Evolutionary conservation across 2,888 invertebrate genomes (phyloP), one percentile per base, ranked within the genome.

Genomic region (Macropis europaea): DNA sequence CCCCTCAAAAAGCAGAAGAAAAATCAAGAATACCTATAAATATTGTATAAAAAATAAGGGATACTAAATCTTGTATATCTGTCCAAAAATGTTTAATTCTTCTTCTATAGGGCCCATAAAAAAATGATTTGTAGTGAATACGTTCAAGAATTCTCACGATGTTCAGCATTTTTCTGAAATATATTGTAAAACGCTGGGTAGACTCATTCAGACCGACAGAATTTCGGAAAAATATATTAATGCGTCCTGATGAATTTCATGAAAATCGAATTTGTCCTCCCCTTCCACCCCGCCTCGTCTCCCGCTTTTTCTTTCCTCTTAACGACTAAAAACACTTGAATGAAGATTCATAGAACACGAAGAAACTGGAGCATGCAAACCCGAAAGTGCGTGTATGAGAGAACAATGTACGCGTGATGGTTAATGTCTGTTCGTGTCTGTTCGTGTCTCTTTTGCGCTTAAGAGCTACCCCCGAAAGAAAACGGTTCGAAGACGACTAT

Each of bases 331-430:
- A 68, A 69, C 62, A 78, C 48, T 43, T 69, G 54, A 76, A 79
- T 72, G 62, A 72, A 79, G 75, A 81, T 66, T 43, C 64, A 66
- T 76, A 76, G 43, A 82, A 74, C 79, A 81, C 68, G 77, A 66
- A 81, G 80, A 81, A 82, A 79, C 36, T 74, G 79, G 73, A 81
- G 71, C 82, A 82, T 81, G 82, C 77, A 81, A 73, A 79, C 69
- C 63, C 70, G 72, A 79, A 82, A 52, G 73, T 79, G 79, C 73
- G 53, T 34, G 60, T 63, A 61, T 48, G 66, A 59, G 42, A 34
- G 42, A 34, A 28, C 22, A 72, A 40, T 40, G 34, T 40, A 48
- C 38, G 57, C 45, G 34, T 53, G 34, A 45, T n/a, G n/a, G 34
- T 52, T 34, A 61, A 43, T 63, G 32, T 60, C 28, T 38, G 43